Evolutionary conservation across 37 sponge, comb jelly and placozoan genomes (phyloP).

Genomic region (Haliclona indistincta): DNA sequence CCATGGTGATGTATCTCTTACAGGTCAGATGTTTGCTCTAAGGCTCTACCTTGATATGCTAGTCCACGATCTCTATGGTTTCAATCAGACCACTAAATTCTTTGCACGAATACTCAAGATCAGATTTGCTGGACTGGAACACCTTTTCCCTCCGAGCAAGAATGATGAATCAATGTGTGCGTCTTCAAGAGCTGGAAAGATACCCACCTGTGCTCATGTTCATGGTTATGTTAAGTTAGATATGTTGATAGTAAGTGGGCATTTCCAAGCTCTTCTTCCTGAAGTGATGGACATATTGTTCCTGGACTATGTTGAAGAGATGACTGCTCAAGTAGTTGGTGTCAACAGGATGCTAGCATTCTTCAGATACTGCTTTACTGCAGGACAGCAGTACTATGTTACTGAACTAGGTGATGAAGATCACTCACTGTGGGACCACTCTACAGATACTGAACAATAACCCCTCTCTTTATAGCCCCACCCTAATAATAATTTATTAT

Average conservation of each 20-base stretch:
- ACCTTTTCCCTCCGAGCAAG: constrained; percentile 71
- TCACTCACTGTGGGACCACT: constrained; percentile 71
- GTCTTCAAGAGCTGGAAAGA: constrained; percentile 25
- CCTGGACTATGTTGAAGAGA: constrained; percentile 89
- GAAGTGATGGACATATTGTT: constrained; percentile 85
- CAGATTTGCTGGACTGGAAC: constrained; percentile 72
- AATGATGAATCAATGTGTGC: constrained; percentile 53
- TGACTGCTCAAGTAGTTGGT: constrained; percentile 85
- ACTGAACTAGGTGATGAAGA: constrained; percentile 63
- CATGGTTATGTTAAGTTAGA: constrained; percentile 87
- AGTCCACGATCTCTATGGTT: constrained; percentile 84
- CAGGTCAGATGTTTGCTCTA: constrained; percentile 87
- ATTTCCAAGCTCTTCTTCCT: constrained; percentile 63
- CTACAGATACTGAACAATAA: neutral
- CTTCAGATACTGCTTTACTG: constrained; percentile 81
- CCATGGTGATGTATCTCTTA: neutral
- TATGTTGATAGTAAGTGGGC: constrained; percentile 54
- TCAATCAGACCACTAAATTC: constrained; percentile 70
- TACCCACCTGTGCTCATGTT: constrained; percentile 84
- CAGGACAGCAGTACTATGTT: constrained; percentile 72
- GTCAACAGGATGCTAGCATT: constrained; percentile 76
- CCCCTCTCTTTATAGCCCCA: too few species aligned
- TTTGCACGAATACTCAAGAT: constrained; percentile 67
- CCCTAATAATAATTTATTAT: too few species aligned
- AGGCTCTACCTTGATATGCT: constrained; percentile 89